These are phyloP conservation scores for Heliconius sara DNA, from an alignment of 2,888 invertebrate species.

Conservation along the genomic window DNA sequence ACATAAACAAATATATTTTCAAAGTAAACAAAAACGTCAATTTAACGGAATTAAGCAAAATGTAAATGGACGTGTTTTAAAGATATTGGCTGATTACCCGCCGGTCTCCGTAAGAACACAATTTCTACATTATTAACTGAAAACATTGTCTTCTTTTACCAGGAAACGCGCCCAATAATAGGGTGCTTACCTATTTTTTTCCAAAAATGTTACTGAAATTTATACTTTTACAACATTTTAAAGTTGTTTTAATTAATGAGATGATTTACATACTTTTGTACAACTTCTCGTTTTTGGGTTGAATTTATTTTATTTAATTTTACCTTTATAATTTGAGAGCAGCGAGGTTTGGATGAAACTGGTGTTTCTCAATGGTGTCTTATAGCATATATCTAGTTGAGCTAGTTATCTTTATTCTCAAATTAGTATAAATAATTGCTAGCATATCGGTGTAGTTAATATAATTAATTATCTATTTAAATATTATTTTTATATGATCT, in stretches of 20 bases:
- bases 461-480: too few species aligned
- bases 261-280: conserved; percentile 16
- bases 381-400: background rate
- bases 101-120: background rate
- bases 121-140: conserved; percentile 20
- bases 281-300: background rate
- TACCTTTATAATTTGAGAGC: background rate
- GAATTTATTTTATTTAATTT: background rate
- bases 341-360: background rate
- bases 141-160: conserved; percentile 30
- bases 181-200: background rate
- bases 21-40: background rate
- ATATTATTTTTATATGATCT: too few species aligned
- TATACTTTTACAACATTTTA: conserved; percentile 5
- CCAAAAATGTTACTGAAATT: conserved; percentile 6
- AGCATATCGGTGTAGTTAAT: background rate
- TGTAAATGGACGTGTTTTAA: background rate
- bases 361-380: background rate
- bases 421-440: too few species aligned
- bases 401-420: too few species aligned
- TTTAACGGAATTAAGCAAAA: background rate
- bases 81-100: background rate
- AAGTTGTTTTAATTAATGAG: conserved; percentile 4
- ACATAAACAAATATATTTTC: background rate
- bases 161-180: conserved; percentile 18